These are phyloP conservation scores for Eupithecia tripunctaria DNA, from an alignment of 2,888 invertebrate species.

Conservation along the genomic window DNA sequence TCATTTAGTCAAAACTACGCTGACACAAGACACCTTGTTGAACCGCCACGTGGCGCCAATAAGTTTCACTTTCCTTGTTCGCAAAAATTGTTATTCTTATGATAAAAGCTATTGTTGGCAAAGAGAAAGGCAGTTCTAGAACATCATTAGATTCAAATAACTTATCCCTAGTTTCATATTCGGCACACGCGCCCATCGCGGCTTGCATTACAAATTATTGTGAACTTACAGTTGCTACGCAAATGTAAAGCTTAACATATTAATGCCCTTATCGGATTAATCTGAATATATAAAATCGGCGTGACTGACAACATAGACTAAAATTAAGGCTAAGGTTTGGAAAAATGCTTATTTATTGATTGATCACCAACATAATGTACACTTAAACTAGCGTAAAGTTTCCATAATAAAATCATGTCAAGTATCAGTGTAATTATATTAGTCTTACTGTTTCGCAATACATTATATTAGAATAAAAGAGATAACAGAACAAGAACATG, in stretches of 20 bases:
- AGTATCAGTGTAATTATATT: no score
- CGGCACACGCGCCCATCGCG: slow-evolving; percentile 36
- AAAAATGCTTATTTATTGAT: not conserved
- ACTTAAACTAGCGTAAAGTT: no score
- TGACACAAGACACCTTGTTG: not conserved
- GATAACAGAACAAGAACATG: not conserved
- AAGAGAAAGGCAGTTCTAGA: slow-evolving; percentile 43
- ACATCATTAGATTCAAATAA: slow-evolving; percentile 42
- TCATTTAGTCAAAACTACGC: slow-evolving; percentile 1
- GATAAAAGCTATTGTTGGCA: slow-evolving; percentile 40
- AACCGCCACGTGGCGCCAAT: not conserved
- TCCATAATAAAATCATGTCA: no score
- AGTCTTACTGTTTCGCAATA: no score
- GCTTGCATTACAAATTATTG: slow-evolving; percentile 40
- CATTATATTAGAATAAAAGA: not conserved
- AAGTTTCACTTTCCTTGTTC: slow-evolving; percentile 26
- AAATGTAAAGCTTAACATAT: slow-evolving; percentile 12
- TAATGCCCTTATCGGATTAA: slow-evolving; percentile 11
- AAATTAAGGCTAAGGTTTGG: not conserved
- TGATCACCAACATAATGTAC: no score
- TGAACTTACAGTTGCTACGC: slow-evolving; percentile 40
- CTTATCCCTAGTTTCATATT: slow-evolving; percentile 41
- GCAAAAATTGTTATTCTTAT: slow-evolving; percentile 35
- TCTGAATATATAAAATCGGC: slow-evolving; percentile 1
- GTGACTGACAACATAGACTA: slow-evolving; percentile 6